phyloP scores from a whole-genome alignment of 2,797 vertebrate genomes.

The Calcarius lapponicus region DNA sequence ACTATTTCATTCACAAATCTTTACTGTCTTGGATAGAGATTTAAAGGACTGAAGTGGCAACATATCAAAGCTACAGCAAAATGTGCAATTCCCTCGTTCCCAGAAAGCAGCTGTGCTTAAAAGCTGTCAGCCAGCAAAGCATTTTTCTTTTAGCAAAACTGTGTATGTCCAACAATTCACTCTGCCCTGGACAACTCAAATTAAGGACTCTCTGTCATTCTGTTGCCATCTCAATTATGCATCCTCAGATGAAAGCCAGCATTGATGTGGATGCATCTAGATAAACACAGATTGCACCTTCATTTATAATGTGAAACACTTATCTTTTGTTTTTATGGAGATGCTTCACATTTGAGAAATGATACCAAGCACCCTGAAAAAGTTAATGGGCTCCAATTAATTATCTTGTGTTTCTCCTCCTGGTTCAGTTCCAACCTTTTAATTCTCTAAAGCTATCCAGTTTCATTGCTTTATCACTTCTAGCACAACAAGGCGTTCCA shows the following conservation, averaged over 20 bases:
- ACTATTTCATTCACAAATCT: background rate
- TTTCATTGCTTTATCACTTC: background rate
- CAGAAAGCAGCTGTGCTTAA: slow-evolving; percentile 19
- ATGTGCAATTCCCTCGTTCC: background rate
- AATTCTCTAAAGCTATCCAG: background rate
- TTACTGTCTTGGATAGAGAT: slow-evolving; percentile 14
- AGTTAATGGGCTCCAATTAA: background rate
- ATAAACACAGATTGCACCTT: background rate
- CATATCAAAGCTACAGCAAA: background rate
- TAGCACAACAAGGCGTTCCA: background rate
- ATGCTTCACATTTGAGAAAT: background rate
- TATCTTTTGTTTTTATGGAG: background rate
- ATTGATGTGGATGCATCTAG: background rate
- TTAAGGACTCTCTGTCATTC: background rate
- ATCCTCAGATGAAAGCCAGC: background rate
- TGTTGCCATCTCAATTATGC: background rate
- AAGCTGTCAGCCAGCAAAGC: slow-evolving; percentile 20
- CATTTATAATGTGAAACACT: background rate
- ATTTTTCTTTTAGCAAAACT: background rate
- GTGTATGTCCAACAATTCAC: background rate
- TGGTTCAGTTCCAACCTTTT: background rate
- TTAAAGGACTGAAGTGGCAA: slow-evolving; percentile 2
- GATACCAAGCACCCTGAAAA: background rate
- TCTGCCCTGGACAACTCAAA: background rate
- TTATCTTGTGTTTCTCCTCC: background rate